These are phyloP conservation scores for Eupleurogrammus muticus DNA, from an alignment of 2,797 vertebrate species.

Conservation along the genomic window DNA sequence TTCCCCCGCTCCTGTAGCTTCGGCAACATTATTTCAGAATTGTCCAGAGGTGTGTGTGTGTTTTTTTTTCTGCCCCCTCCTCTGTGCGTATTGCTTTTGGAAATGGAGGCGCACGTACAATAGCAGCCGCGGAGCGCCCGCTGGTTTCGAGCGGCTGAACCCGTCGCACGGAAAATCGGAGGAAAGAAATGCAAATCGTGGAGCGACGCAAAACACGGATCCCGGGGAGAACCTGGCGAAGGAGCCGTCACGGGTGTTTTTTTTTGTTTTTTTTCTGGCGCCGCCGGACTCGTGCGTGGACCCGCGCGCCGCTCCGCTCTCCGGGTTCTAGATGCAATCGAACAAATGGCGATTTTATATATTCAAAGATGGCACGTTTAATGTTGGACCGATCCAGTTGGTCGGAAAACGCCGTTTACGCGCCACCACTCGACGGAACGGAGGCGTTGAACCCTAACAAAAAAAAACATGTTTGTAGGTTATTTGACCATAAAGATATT, in stretches of 20 bases:
- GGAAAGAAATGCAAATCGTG: slow-evolving; percentile 83
- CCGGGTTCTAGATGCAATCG: slow-evolving; percentile 51
- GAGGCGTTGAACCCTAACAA: neutral
- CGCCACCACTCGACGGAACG: slow-evolving; percentile 35
- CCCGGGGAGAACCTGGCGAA: slow-evolving; percentile 74
- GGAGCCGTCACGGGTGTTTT: slow-evolving; percentile 62
- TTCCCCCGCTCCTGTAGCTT: slow-evolving; percentile 62
- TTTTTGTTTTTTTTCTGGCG: too few relatives aligned
- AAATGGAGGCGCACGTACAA: slow-evolving; percentile 65
- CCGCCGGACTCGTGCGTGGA: slow-evolving; percentile 54
- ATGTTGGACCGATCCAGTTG: slow-evolving; percentile 4
- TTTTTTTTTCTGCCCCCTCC: slow-evolving; percentile 1
- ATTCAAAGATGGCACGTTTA: slow-evolving; percentile 34
- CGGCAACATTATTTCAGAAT: slow-evolving; percentile 72
- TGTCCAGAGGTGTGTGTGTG: slow-evolving; percentile 32
- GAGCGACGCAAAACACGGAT: slow-evolving; percentile 85
- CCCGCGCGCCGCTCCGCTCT: slow-evolving; percentile 48
- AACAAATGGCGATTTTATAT: slow-evolving; percentile 46
- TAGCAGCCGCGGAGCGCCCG: slow-evolving; percentile 61
- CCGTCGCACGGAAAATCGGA: slow-evolving; percentile 81
- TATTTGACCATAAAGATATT: neutral
- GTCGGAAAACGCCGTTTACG: slow-evolving; percentile 27
- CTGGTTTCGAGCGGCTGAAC: slow-evolving; percentile 70
- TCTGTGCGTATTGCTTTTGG: slow-evolving; percentile 66
- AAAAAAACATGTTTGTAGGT: neutral